Percentiles rank a stretch among this genome's conserved stretches.
Conservation (phyloP, 2,888 invertebrate species). For the Heterodera filipjevi region DNA sequence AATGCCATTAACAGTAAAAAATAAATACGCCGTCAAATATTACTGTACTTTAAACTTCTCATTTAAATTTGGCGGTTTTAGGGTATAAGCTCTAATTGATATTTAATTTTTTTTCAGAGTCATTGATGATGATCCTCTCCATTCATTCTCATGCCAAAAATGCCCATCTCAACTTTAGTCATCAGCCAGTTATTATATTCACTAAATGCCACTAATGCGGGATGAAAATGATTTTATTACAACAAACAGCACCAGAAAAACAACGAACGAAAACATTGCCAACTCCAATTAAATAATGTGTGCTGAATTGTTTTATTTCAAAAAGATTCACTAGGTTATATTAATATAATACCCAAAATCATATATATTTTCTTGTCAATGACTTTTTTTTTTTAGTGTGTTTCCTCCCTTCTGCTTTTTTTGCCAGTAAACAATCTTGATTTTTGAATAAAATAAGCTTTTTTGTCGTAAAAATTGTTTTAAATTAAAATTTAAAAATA, state of each 20-base stretch:
- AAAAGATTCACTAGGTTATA: neutral
- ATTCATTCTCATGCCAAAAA: neutral
- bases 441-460: neutral
- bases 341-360: neutral
- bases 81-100: too few species aligned
- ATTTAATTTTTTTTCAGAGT: neutral
- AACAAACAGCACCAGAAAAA: neutral
- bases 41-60: too few species aligned
- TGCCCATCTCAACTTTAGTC: conserved; percentile 9
- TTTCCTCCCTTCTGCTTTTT: neutral
- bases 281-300: neutral
- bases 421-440: neutral
- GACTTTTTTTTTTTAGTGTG: neutral
- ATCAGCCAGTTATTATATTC: neutral
- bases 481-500: too few species aligned
- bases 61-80: too few species aligned
- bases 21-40: too few species aligned
- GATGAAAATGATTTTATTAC: neutral
- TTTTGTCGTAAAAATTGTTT: too few species aligned
- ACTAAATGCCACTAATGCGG: neutral
- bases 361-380: neutral
- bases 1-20: neutral
- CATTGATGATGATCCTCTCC: neutral
- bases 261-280: neutral
- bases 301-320: neutral